Evolutionary conservation across 2,113 vertebrate species (phyloP), one percentile per base, ranked within the genome.

Genomic region (Aspidoscelis tigris): DNA sequence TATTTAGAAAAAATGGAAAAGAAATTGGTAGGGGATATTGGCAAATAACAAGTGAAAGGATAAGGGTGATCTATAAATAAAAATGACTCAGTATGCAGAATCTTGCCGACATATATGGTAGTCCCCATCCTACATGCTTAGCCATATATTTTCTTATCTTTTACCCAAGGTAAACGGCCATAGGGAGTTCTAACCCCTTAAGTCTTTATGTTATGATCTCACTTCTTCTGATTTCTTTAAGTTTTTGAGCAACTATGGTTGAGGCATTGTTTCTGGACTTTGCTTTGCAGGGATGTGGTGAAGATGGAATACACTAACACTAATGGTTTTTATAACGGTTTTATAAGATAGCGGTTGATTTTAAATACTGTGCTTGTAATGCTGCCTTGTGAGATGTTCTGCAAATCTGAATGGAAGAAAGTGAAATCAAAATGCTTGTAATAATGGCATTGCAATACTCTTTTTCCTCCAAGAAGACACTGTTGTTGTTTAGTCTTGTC

Each of bases 291-390:
- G 33, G 76, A 14, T 65, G 9, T 78, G 64, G 39, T 21, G 58
- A 26, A 20, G 7, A 78, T 61, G 61, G 22, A 64, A 22, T 2
- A 1, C 18, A 24, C 43, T n/a, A 33, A 64, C 41, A 26, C 3
- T 24, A 20, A 50, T 33, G 8, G 20, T 65, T 76, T 74, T 68
- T 33, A 16, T 22, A 66, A 75, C 1, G 6, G 70, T 26, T 64
- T 64, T n/a, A 77, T 61, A 14, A 44, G 39, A 44, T 50, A 22
- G 21, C 55, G 58, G 55, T 72, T 78, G 58, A 77, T 64, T 44
- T 73, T 80, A 39, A 81, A 58, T 41, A 72, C 24, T 50, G 58
- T 76, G 58, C 53, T 68, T 76, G 76, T 76, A 50, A 41, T 26
- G 18, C 76, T 53, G 9, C 64, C 66, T 83, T 76, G 64, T 65